A percentile compares a stretch with the other conserved stretches of the same genome.
Conservation (phyloP, 2,888 invertebrate species). For the Camptogramma bilineatum region DNA sequence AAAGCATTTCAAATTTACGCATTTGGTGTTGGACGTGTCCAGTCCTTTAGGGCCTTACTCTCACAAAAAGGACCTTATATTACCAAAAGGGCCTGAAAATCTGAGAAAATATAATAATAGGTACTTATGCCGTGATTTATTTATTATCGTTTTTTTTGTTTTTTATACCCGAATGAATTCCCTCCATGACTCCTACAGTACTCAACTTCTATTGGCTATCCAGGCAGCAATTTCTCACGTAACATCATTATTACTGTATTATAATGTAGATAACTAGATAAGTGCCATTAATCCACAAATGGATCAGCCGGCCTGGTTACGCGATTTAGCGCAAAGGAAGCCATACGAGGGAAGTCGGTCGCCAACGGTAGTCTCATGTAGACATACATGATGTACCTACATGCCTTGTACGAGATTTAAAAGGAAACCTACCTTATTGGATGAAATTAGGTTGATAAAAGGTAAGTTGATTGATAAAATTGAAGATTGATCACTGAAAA, state of each 20-base stretch:
- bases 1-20: no score
- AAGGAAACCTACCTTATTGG: slow-evolving; percentile 12
- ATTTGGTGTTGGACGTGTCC: no score
- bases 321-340: slow-evolving; percentile 45
- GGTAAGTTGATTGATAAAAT: not conserved
- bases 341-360: slow-evolving; percentile 48
- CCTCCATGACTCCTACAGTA: not conserved
- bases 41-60: no score
- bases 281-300: slow-evolving; percentile 14
- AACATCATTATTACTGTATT: not conserved
- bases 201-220: not conserved
- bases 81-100: no score
- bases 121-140: no score
- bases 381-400: no score
- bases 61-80: no score
- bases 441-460: not conserved
- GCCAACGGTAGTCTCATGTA: slow-evolving; percentile 47
- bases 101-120: no score
- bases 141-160: not conserved
- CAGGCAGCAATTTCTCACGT: not conserved
- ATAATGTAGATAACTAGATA: slow-evolving; percentile 1
- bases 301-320: slow-evolving; percentile 25
- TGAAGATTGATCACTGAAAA: no score
- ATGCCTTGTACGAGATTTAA: slow-evolving; percentile 4
- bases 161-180: not conserved